phyloP scores from a whole-genome alignment of 2,797 vertebrate genomes.

The Acipenser oxyrinchus region DNA sequence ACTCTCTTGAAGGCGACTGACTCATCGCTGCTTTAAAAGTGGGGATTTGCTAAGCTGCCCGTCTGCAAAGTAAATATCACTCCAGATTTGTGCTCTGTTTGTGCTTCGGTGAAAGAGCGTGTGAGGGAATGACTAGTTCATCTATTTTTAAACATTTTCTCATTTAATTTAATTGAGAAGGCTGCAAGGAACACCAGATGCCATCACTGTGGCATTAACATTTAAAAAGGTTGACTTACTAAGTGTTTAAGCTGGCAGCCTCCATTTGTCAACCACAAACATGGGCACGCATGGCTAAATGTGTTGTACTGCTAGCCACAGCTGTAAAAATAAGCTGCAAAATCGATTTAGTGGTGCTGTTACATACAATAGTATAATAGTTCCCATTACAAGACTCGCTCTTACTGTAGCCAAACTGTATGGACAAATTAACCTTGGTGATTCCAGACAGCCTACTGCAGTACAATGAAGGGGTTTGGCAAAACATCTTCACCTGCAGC shows the following conservation, averaged over 20 bases:
- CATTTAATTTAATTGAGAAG: constrained; percentile 30
- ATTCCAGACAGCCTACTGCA: too few species aligned
- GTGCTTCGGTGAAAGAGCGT: background rate
- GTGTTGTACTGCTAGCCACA: too few species aligned
- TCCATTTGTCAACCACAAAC: background rate
- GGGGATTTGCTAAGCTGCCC: background rate
- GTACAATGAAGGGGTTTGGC: too few species aligned
- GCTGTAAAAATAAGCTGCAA: too few species aligned
- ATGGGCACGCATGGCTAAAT: too few species aligned
- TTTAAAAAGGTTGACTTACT: constrained; percentile 28
- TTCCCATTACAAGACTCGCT: too few species aligned
- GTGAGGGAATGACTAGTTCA: constrained; percentile 31
- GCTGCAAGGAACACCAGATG: constrained; percentile 14
- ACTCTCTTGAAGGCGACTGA: background rate
- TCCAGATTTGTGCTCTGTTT: background rate
- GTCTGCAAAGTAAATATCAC: background rate
- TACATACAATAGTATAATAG: too few species aligned
- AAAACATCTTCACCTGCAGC: too few species aligned
- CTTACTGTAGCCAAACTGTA: too few species aligned
- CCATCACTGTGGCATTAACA: constrained; percentile 33
- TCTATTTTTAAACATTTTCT: constrained; percentile 39
- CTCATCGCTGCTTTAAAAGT: background rate
- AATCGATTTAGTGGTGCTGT: too few species aligned
- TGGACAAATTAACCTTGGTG: too few species aligned
- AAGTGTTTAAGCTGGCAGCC: background rate